Conservation (phyloP, 2,888 invertebrate species). For the Parapristionchus giblindavisi region DNA sequence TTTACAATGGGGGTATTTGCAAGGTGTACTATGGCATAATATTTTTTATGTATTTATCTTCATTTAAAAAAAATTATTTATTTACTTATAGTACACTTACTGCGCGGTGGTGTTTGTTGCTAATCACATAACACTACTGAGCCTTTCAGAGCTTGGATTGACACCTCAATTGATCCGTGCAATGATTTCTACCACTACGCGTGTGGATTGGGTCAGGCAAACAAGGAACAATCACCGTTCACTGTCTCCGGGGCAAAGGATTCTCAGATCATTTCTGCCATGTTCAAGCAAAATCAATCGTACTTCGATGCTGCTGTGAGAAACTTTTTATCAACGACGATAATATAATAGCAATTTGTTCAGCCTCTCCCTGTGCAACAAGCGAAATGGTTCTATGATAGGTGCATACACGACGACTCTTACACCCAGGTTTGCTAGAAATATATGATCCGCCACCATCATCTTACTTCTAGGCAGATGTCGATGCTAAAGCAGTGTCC, state of each 20-base stretch:
- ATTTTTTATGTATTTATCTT: too few species aligned
- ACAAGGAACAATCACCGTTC: neutral
- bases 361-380: constrained; percentile 17
- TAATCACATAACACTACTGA: too few species aligned
- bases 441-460: too few species aligned
- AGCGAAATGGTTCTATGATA: constrained; percentile 12
- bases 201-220: constrained; percentile 43
- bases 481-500: too few species aligned
- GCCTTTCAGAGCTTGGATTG: constrained; percentile 46
- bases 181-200: constrained; percentile 59
- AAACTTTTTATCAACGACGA: too few species aligned
- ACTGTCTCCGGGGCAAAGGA: neutral
- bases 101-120: too few species aligned
- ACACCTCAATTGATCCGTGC: constrained; percentile 54
- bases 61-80: too few species aligned
- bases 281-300: neutral
- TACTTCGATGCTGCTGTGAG: neutral
- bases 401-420: neutral
- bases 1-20: too few species aligned
- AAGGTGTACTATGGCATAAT: too few species aligned
- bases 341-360: neutral
- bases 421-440: too few species aligned
- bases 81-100: too few species aligned
- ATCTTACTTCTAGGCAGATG: too few species aligned
- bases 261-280: neutral